Conservation (phyloP, 1,140 invertebrate genomes). For the Drosophila albomicans region DNA sequence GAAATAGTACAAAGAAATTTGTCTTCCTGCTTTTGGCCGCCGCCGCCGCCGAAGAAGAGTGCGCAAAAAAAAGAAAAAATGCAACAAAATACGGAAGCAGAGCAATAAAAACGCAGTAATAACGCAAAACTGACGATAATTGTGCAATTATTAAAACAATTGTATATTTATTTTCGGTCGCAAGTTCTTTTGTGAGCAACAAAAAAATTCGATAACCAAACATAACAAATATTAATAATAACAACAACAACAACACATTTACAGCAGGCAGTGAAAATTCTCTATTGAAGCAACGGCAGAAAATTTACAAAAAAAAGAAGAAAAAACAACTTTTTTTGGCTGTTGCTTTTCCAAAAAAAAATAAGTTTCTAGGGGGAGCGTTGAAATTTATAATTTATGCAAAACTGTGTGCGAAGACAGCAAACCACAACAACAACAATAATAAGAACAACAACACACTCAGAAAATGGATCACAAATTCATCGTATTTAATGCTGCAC, state of each 20-base stretch:
- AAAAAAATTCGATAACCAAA: constrained; percentile 12
- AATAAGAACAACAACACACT: constrained; percentile 24
- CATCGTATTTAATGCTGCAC: constrained; percentile 79
- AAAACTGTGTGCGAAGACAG: constrained; percentile 35
- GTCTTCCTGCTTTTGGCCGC: constrained; percentile 55
- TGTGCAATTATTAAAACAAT: constrained; percentile 53
- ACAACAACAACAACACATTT: constrained; percentile 27
- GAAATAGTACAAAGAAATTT: constrained; percentile 52
- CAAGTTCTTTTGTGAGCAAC: constrained; percentile 47
- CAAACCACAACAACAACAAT: constrained; percentile 21
- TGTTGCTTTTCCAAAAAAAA: constrained; percentile 35
- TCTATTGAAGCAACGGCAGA: constrained; percentile 41
- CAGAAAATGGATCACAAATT: constrained; percentile 80
- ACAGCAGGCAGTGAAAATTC: constrained; percentile 44
- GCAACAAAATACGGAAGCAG: constrained; percentile 50
- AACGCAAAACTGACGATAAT: constrained; percentile 40
- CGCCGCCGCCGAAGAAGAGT: constrained; percentile 39
- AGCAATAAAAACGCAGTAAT: constrained; percentile 45
- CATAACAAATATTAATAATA: constrained; percentile 36
- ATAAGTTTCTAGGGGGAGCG: constrained; percentile 10
- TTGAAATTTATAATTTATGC: constrained; percentile 44
- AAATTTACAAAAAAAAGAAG: constrained; percentile 30
- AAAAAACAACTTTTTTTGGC: constrained; percentile 23
- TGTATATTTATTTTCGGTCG: constrained; percentile 52
- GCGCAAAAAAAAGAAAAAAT: constrained; percentile 44